A percentile compares a stretch with the other conserved stretches of the same genome.
Evolutionary conservation across 2,797 vertebrate genomes (phyloP).

Genomic region (Lepidocolaptes lacrymiger): DNA sequence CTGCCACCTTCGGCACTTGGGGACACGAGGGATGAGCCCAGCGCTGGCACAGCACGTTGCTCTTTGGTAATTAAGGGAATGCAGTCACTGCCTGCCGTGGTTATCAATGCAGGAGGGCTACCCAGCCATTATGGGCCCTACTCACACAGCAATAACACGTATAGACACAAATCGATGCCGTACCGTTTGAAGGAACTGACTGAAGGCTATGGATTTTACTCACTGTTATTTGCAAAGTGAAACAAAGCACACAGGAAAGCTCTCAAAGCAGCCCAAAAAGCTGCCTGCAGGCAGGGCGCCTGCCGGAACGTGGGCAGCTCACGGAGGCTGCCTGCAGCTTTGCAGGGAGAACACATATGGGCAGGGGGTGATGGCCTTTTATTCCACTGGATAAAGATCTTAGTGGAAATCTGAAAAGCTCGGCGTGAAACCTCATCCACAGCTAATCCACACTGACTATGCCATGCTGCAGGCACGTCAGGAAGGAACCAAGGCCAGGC

Average conservation of each 20-base stretch:
- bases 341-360: slow-evolving; percentile 32
- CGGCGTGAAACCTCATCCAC: background rate
- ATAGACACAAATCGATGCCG: background rate
- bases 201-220: background rate
- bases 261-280: background rate
- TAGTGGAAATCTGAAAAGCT: slow-evolving; percentile 37
- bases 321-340: slow-evolving; percentile 9
- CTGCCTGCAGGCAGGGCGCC: background rate
- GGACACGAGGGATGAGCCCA: background rate
- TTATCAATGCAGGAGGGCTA: background rate
- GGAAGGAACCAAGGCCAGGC: background rate
- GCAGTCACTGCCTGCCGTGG: background rate
- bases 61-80: background rate
- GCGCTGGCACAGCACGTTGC: rapidly evolving
- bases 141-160: background rate
- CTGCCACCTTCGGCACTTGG: background rate
- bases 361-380: slow-evolving; percentile 42
- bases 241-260: background rate
- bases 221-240: background rate
- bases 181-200: background rate
- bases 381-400: slow-evolving; percentile 42
- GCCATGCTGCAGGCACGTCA: background rate
- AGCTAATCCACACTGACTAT: background rate
- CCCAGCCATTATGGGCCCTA: background rate
- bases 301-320: slow-evolving; percentile 25